These are phyloP conservation scores for Dermolepida albohirtum DNA, from an alignment of 2,888 invertebrate genomes.

Conservation along the genomic window DNA sequence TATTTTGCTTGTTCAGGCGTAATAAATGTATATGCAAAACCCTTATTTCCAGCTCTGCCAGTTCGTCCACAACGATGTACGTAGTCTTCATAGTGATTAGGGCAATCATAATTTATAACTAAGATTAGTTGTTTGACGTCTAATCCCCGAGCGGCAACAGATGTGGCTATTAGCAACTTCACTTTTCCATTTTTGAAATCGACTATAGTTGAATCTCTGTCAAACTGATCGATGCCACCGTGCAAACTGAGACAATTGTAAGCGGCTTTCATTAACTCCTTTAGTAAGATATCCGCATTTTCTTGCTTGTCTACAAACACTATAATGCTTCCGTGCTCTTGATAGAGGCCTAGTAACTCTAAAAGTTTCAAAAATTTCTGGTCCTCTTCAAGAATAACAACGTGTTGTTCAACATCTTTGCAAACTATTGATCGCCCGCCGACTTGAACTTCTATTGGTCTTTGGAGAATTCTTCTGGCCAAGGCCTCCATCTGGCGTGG, in stretches of 20 bases:
- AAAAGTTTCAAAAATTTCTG: conserved; percentile 97
- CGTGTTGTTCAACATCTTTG: conserved; percentile 96
- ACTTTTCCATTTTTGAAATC: conserved; percentile 92
- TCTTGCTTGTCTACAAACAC: conserved; percentile 99
- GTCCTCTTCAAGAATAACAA: conserved; percentile 93
- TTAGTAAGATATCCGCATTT: conserved; percentile 91
- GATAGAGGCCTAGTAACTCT: conserved; percentile 95
- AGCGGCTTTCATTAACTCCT: conserved; percentile 95
- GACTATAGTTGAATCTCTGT: conserved; percentile 96
- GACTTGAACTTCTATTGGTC: conserved; percentile 97
- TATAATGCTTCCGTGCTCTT: conserved; percentile 92
- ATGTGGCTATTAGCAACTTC: conserved; percentile 94
- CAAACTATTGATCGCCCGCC: conserved; percentile 97
- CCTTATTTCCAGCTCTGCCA: conserved; percentile 94
- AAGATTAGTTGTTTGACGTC: conserved; percentile 98
- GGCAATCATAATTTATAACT: conserved; percentile 99
- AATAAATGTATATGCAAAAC: conserved; percentile 96
- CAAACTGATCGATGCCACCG: conserved; percentile 99
- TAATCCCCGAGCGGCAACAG: conserved; percentile 97
- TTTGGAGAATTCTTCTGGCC: conserved; percentile 90
- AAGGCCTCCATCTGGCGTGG: conserved; percentile 99
- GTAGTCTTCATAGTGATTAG: conserved; percentile 99
- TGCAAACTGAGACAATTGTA: conserved; percentile 98
- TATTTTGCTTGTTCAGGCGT: conserved; percentile 94
- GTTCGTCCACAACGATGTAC: conserved; percentile 97